A percentile compares a stretch with the other conserved stretches of the same genome.
These are phyloP conservation scores for Aethina tumida DNA, from an alignment of 1,140 invertebrate genomes.

Conservation along the genomic window DNA sequence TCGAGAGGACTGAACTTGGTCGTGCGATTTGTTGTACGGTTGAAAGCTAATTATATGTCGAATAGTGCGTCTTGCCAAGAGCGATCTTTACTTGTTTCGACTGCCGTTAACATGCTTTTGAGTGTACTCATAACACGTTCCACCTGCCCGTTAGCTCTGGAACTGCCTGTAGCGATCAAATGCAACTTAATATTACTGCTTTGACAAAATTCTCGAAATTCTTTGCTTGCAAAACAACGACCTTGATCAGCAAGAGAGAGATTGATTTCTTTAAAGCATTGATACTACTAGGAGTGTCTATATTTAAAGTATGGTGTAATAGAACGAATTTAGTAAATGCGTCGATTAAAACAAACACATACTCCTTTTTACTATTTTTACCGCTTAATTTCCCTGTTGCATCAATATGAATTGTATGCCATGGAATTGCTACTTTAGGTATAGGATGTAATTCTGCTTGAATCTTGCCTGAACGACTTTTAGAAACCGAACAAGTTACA, in stretches of 20 bases:
- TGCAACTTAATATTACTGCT: constrained; percentile 4
- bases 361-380: constrained; percentile 5
- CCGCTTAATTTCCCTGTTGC: constrained; percentile 3
- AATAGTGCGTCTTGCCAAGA: constrained; percentile 31
- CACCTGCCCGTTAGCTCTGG: constrained; percentile 24
- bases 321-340: constrained; percentile 13
- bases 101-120: constrained; percentile 26
- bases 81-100: constrained; percentile 19
- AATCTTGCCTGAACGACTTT: constrained; percentile 10
- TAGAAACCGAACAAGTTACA: constrained; percentile 9
- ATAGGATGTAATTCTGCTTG: constrained; percentile 11
- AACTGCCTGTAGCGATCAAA: not conserved
- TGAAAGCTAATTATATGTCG: constrained; percentile 30
- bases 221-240: constrained; percentile 4
- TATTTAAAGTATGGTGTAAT: not conserved
- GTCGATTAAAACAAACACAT: constrained; percentile 10
- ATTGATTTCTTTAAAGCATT: constrained; percentile 1
- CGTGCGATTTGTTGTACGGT: too few species aligned
- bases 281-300: constrained; percentile 3
- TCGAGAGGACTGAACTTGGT: too few species aligned
- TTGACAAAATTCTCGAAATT: not conserved
- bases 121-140: constrained; percentile 32
- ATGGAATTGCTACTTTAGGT: constrained; percentile 13
- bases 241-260: constrained; percentile 4
- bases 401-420: constrained; percentile 10